Conservation (phyloP, 2,888 invertebrate species). For the Xiphydria camelus region DNA sequence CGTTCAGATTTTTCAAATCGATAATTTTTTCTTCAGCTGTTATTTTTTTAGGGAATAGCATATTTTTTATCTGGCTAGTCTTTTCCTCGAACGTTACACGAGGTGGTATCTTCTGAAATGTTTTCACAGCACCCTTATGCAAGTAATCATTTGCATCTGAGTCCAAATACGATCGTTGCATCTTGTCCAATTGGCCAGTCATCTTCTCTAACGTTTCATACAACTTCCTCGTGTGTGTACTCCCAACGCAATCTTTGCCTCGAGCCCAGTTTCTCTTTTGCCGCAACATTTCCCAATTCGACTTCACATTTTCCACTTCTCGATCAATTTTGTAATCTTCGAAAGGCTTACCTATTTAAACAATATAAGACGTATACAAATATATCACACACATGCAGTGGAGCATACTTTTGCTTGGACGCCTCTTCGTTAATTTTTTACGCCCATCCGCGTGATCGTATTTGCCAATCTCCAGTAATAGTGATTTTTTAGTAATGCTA, state of each 20-base stretch:
- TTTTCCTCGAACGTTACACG: not conserved
- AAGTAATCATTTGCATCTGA: not conserved
- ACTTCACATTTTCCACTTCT: slow-evolving; percentile 15
- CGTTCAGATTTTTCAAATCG: too few species aligned
- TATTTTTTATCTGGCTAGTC: not conserved
- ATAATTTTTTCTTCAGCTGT: too few species aligned
- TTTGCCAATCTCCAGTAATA: not conserved
- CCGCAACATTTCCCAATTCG: slow-evolving; percentile 28
- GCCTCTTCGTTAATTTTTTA: too few species aligned
- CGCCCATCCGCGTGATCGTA: too few species aligned
- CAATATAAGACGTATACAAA: too few species aligned
- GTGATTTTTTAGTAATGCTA: not conserved
- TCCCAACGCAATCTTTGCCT: slow-evolving; percentile 12
- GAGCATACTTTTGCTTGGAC: too few species aligned
- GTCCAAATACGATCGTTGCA: not conserved
- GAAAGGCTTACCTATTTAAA: too few species aligned
- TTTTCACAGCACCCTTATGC: not conserved
- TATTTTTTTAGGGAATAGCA: not conserved
- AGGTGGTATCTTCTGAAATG: not conserved
- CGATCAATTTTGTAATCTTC: slow-evolving; percentile 5
- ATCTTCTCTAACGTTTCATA: slow-evolving; percentile 27
- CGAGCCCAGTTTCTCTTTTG: slow-evolving; percentile 1
- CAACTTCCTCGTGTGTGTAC: slow-evolving; percentile 20
- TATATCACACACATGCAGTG: too few species aligned
- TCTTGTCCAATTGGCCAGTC: slow-evolving; percentile 7